Conservation (phyloP, 2,113 vertebrate species). For the Microtus pennsylvanicus region DNA sequence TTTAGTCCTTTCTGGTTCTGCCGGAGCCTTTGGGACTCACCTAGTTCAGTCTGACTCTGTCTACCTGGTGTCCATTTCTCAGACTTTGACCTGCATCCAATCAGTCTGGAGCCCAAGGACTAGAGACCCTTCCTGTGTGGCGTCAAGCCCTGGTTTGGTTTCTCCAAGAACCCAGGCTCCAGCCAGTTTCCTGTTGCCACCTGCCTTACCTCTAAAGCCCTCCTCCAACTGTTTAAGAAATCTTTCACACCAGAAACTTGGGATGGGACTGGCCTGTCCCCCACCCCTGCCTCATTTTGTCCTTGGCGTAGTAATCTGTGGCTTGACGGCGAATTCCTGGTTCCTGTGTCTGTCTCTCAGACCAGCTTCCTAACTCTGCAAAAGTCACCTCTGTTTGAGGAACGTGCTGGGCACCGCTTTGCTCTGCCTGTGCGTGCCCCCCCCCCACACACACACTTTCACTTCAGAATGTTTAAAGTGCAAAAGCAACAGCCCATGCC, state of each 20-base stretch:
- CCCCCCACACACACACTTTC: too few species aligned
- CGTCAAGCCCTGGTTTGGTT: neutral
- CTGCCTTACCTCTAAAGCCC: neutral
- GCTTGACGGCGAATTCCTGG: neutral
- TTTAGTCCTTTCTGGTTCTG: neutral
- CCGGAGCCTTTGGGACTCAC: neutral
- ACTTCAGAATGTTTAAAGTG: neutral
- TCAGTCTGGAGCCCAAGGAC: fast-evolving
- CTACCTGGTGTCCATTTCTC: neutral
- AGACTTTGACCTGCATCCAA: neutral
- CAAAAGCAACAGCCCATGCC: neutral
- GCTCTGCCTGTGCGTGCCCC: neutral
- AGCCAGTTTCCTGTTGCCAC: neutral
- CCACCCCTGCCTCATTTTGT: neutral
- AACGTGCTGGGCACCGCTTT: fast-evolving
- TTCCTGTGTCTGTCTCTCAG: neutral
- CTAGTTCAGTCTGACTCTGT: neutral
- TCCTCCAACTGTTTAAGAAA: neutral
- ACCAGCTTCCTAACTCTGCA: neutral
- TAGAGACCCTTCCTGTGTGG: neutral
- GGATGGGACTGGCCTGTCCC: neutral
- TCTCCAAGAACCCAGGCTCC: neutral
- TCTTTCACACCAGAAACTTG: neutral
- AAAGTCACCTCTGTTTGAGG: neutral
- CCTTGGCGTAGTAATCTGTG: neutral